Base-by-base conservation (phyloP, 2,797 vertebrate genomes). In the Anableps anableps region DNA sequence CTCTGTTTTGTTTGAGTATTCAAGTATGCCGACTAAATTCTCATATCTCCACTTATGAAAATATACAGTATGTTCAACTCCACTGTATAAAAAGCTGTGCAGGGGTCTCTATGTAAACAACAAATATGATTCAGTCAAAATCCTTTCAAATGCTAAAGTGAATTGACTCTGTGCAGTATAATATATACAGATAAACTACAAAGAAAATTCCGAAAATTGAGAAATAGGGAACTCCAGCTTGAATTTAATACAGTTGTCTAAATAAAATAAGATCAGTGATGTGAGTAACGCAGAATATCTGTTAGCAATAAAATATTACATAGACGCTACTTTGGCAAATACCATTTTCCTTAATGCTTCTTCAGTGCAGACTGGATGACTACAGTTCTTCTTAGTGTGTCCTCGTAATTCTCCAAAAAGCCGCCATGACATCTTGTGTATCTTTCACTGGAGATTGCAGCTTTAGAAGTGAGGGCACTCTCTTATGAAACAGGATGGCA, bases 21-120 rank as follows among this genome's bases (percentile, higher is more conserved):
- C 17, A 43, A 26, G 45, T 17, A 51, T 50, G 79, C n/a, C 64
- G 51, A n/a, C 21, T 72, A 13, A 72, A 60, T 78, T 78, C 53
- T 47, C 21, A 10, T 47, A 66, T 71, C 48, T 19, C 5, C 0
- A 3, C 70, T 55, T 51, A 26, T 62, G 19, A 3, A 73, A 72
- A 83, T 50, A 50, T 31, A 60, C 68, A 80, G 41, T 23, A n/a
- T n/a, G 41, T 26, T 48, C 0, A 16, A 66, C 29, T 75, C 79
- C 5, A 60, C 8, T 3, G 72, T 73, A 80, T 73, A 36, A 48
- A 45, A 82, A 80, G 68, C 48, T 66, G 68, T 55, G 66, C 31
- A 2, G 53, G 16, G 51, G 26, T 80, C 26, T 34, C n/a, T 79
- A 75, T 71, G 70, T 75, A 74, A 87, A 83, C 51, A 77, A 34